These are phyloP conservation scores for Tetranychus truncatus DNA, from an alignment of 2,888 invertebrate species.

Conservation along the genomic window DNA sequence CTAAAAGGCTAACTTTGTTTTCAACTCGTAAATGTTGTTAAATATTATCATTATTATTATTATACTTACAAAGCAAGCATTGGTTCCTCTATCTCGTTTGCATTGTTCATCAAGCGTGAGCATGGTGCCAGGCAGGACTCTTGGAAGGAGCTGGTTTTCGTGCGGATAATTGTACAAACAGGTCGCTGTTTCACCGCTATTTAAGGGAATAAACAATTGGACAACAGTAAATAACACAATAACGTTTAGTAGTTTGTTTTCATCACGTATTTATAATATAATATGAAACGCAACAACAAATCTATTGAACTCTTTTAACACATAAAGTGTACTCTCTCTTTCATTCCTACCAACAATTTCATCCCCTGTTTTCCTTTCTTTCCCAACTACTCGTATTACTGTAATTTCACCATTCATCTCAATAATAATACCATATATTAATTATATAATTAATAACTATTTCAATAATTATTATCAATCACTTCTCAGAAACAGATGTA, in stretches of 20 bases:
- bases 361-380: neutral
- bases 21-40: neutral
- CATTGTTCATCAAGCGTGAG: constrained; percentile 79
- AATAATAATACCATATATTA: neutral
- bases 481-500: neutral
- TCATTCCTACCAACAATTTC: neutral
- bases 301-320: neutral
- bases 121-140: constrained; percentile 70
- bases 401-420: neutral
- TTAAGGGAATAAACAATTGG: neutral
- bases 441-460: too few species aligned
- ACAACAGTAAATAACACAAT: constrained; percentile 26
- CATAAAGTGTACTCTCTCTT: neutral
- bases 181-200: constrained; percentile 78
- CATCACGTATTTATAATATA: neutral
- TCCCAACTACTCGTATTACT: neutral
- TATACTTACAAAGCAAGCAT: constrained; percentile 50
- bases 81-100: constrained; percentile 74
- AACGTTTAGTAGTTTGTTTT: neutral
- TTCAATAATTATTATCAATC: too few species aligned
- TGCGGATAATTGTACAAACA: constrained; percentile 82
- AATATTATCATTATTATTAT: neutral
- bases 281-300: constrained; percentile 5
- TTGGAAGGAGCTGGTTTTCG: constrained; percentile 70
- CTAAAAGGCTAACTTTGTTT: constrained; percentile 2